Evolutionary conservation across 2,113 vertebrate genomes (phyloP), one percentile per base, ranked within the genome.

Genomic region (Passer domesticus): DNA sequence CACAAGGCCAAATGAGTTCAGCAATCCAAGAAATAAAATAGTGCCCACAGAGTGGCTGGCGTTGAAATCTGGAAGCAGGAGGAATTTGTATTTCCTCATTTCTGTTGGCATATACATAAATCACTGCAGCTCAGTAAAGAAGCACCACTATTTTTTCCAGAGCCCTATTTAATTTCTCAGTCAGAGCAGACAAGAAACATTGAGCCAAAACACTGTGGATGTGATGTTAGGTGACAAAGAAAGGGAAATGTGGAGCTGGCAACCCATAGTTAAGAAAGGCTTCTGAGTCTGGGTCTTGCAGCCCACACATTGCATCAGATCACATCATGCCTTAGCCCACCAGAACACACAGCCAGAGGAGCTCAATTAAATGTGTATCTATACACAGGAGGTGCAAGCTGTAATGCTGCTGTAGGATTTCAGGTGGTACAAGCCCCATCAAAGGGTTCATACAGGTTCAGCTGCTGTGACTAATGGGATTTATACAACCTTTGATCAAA

Each of bases 1-100:
- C 76, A 78, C 49, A 87, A 89, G 88, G 86, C 90, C 92, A 95
- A 96, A 93, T 75, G 68, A 81, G 67, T 90, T 96, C 86, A 93
- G 67, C 68, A 94, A 43, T 37, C 68, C 85, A 84, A 76, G 73
- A 89, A 92, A 83, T 9, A 86, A 72, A 94, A 31, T 22, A 87
- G 41, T 44, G 31, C 39, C 59, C 79, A 90, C 72, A 59, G 55
- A 80, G 47, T 41, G 19, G 35, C 76, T 85, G 35, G 47, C 9
- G 0, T 77, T 41, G 63, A 85, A 77, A 81, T 37, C 43, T 90
- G 52, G 37, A 81, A 91, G 62, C 44, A 86, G 56, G 73, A 93
- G n/a, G 23, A 41, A 59, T 86, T 96, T 92, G 52, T 59, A 78
- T 79, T 92, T 94, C 62, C 27, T 92, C 28, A 2, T 74, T 86